Base-by-base conservation (phyloP, 2,888 invertebrate species). In the Dilophus febrilis region DNA sequence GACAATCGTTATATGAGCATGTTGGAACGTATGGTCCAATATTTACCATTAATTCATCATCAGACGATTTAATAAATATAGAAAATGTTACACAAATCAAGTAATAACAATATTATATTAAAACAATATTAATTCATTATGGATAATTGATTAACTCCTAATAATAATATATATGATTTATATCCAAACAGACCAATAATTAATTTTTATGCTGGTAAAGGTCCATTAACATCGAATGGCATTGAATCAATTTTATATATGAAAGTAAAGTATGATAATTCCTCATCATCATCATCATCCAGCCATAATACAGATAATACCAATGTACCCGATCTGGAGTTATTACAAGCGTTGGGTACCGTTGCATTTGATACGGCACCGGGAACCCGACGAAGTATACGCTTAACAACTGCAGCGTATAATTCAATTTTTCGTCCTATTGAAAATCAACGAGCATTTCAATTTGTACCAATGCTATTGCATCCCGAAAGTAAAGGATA, bases 251-350 rank as follows among this genome's bases (percentile, higher is more conserved):
- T 75, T 31, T 67, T 66, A 1, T 75, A 70, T 48, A 59, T 72
- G 3, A 69, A 72, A 54, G 22, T 22, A 6, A n/a, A n/a, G n/a
- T n/a, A n/a, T n/a, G n/a, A n/a, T n/a, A n/a, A n/a, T n/a, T n/a
- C n/a, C n/a, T n/a, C n/a, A n/a, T n/a, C n/a, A n/a, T n/a, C n/a
- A n/a, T n/a, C n/a, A n/a, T n/a, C n/a, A n/a, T n/a, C n/a, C n/a
- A 72, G 73, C 0, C 70, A 72, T 41, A 54, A 66, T 13, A 70
- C 72, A 3, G 52, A 59, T 3, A 70, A 70, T 49, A 47, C 55
- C 1, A 67, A 70, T 3, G 66, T 72, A 49, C 76, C 78, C 1
- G 76, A 78, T 48, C 65, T 78, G n/a, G 75, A 79, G 54, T 53
- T 76, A 17, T 51, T 77, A 35, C 72, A 75, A 44, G 51, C 66